Evolutionary conservation across 2,113 vertebrate genomes (phyloP).

Genomic region (Alouatta palliata): DNA sequence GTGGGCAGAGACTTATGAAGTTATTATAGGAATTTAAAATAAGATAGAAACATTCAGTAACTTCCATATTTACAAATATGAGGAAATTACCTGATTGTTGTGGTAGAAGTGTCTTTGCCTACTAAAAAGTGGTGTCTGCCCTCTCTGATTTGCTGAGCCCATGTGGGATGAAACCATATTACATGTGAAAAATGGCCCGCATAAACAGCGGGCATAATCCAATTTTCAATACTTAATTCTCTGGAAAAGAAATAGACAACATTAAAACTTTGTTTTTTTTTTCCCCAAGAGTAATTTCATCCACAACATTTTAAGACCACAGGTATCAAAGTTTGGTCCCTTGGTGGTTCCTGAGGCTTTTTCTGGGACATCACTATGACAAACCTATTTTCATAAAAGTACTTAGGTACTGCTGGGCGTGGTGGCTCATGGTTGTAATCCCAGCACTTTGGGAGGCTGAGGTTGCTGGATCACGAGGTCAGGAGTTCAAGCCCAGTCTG

Average conservation of each 20-base stretch:
- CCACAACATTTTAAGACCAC: constrained; percentile 23
- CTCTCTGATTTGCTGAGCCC: constrained; percentile 96
- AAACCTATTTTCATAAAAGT: background rate
- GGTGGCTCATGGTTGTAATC: too few relatives aligned
- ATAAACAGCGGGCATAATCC: constrained; percentile 99
- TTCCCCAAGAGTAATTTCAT: background rate
- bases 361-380: background rate
- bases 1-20: background rate
- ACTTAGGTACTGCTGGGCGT: background rate
- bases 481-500: too few relatives aligned
- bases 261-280: background rate
- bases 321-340: background rate
- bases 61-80: background rate
- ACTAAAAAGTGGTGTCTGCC: constrained; percentile 92
- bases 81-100: constrained; percentile 93
- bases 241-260: constrained; percentile 79
- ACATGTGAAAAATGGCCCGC: constrained; percentile 95
- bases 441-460: too few relatives aligned
- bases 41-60: background rate
- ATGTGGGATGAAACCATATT: constrained; percentile 94
- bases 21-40: background rate
- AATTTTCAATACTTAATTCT: constrained; percentile 98
- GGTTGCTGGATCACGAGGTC: too few relatives aligned
- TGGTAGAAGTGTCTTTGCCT: constrained; percentile 94
- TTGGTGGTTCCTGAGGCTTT: background rate